These are phyloP conservation scores for Goniozus legneri DNA, from an alignment of 1,140 invertebrate species.

Conservation along the genomic window DNA sequence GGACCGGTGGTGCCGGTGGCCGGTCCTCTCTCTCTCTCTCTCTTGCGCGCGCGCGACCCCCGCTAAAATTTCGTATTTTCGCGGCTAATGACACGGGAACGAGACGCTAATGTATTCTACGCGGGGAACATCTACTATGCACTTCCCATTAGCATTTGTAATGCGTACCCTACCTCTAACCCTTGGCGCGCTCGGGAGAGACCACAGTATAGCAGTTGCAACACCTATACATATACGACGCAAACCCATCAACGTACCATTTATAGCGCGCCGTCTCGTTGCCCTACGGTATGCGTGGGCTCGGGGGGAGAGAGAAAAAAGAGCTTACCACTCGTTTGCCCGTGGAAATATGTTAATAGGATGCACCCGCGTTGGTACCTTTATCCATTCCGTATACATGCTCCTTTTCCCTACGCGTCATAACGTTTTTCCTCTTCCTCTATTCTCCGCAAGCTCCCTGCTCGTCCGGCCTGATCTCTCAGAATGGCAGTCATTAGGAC, in stretches of 20 bases:
- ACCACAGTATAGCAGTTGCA: too few species aligned
- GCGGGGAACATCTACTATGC: constrained; percentile 45
- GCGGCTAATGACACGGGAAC: constrained; percentile 50
- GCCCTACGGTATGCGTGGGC: not conserved
- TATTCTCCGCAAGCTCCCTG: too few species aligned
- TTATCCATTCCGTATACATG: too few species aligned
- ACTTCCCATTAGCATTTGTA: constrained; percentile 52
- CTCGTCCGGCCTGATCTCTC: too few species aligned
- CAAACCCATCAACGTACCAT: constrained; percentile 43
- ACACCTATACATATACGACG: constrained; percentile 30
- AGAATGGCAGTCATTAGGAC: too few species aligned
- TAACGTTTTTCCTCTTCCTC: too few species aligned
- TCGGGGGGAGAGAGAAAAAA: constrained; percentile 14
- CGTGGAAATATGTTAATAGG: constrained; percentile 29
- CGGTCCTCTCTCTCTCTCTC: too few species aligned
- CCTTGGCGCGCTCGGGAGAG: constrained; percentile 19
- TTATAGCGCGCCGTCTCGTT: constrained; percentile 36
- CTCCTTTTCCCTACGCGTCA: too few species aligned
- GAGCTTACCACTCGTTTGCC: constrained; percentile 27
- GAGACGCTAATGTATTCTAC: constrained; percentile 50
- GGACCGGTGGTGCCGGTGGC: too few species aligned
- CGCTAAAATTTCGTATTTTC: constrained; percentile 45
- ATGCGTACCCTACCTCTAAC: constrained; percentile 39
- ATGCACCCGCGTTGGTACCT: constrained; percentile 16
- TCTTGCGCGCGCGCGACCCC: constrained; percentile 10